These are phyloP conservation scores for Micoletzkya japonica DNA, from an alignment of 2,888 invertebrate genomes.

Conservation along the genomic window DNA sequence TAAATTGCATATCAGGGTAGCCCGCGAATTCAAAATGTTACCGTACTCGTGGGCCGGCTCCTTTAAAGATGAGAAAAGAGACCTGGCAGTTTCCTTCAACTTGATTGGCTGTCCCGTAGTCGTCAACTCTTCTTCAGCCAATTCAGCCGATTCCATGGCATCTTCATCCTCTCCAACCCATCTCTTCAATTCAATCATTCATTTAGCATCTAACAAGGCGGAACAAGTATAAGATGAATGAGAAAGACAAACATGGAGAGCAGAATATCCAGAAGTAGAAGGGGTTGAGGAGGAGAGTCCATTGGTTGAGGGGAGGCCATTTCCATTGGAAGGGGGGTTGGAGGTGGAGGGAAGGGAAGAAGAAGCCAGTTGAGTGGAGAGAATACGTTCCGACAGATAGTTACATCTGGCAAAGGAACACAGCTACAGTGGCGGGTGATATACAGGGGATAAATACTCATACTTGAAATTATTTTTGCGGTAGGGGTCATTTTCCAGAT, in stretches of 20 bases:
- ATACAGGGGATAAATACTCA: not conserved
- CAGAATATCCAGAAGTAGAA: too few relatives aligned
- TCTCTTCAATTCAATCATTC: conserved; percentile 34
- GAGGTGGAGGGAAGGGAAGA: too few relatives aligned
- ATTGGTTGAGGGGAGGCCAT: too few relatives aligned
- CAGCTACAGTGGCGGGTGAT: not conserved
- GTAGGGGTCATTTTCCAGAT: too few relatives aligned
- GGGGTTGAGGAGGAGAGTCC: too few relatives aligned
- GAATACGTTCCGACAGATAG: conserved; percentile 58
- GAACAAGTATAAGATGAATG: too few relatives aligned
- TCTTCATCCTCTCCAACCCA: conserved; percentile 42
- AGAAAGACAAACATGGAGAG: too few relatives aligned
- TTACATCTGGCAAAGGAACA: conserved; percentile 47
- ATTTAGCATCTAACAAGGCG: too few relatives aligned
- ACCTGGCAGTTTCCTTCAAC: conserved; percentile 15
- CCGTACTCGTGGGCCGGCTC: too few relatives aligned
- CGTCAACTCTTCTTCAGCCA: conserved; percentile 26
- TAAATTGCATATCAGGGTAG: too few relatives aligned
- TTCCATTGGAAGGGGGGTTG: too few relatives aligned
- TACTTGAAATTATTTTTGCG: not conserved
- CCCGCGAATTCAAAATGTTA: too few relatives aligned
- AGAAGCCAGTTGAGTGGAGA: conserved; percentile 40
- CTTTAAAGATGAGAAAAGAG: not conserved
- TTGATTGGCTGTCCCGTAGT: conserved; percentile 14
- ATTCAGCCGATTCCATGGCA: conserved; percentile 44